Evolutionary conservation across 2,797 vertebrate genomes (phyloP).

Genomic region (Carapus acus): DNA sequence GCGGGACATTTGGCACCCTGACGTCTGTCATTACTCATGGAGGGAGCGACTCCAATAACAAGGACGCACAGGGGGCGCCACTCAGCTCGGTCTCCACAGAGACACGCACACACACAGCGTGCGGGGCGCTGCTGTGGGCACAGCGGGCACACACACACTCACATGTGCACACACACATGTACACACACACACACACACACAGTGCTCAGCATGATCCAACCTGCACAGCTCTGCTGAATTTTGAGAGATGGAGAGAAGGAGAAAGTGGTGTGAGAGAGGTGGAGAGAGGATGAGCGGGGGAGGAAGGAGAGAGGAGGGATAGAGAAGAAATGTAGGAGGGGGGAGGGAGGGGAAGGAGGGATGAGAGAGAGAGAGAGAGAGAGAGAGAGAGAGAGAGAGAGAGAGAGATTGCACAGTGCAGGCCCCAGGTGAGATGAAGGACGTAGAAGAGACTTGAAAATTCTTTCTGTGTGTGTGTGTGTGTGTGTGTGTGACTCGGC

Average conservation of each 20-base stretch:
- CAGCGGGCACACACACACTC: slow-evolving; percentile 34
- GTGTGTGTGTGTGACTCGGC: too few relatives aligned
- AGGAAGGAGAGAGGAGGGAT: slow-evolving; percentile 26
- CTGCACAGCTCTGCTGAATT: slow-evolving; percentile 41
- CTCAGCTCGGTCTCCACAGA: slow-evolving; percentile 62
- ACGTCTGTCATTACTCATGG: slow-evolving; percentile 76
- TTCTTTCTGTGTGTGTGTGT: too few relatives aligned
- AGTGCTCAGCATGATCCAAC: slow-evolving; percentile 36
- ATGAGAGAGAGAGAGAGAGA: slow-evolving; percentile 25
- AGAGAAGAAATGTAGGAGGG: too few relatives aligned
- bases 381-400: too few relatives aligned
- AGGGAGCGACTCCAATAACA: slow-evolving; percentile 72
- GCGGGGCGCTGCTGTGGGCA: slow-evolving; percentile 46
- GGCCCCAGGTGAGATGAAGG: too few relatives aligned
- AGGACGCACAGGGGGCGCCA: slow-evolving; percentile 73
- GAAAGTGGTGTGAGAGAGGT: neutral
- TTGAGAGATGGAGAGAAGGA: slow-evolving; percentile 27
- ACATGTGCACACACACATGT: too few relatives aligned
- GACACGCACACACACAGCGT: slow-evolving; percentile 61
- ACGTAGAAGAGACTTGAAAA: too few relatives aligned
- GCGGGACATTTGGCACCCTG: slow-evolving; percentile 77
- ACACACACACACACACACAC: slow-evolving; percentile 37
- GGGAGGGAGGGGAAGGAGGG: slow-evolving; percentile 22
- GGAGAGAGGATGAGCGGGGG: slow-evolving; percentile 17
- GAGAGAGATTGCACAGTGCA: too few relatives aligned